Base-by-base conservation (phyloP, 2,113 vertebrate genomes). In the Ascaphus truei region DNA sequence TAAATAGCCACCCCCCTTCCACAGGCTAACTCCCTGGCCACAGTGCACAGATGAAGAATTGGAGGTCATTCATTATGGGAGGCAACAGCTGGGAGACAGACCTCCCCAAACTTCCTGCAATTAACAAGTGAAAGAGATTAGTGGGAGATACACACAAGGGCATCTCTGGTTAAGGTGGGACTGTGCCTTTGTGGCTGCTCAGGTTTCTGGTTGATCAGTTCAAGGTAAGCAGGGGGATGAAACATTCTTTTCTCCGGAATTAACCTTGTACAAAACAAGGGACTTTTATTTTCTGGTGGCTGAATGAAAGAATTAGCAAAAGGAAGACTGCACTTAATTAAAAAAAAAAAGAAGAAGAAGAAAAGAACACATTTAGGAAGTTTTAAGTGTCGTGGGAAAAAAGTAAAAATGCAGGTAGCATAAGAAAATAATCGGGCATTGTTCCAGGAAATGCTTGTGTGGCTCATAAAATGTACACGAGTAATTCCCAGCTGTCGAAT, bases 71-170 rank as follows among this genome's bases (percentile, higher is more conserved):
- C 64, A 76, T 76, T 64, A 64, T 52, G 16, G 45, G 27, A 55
- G 33, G 60, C 71, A 72, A 65, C 64, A 65, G 26, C 59, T 58
- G 50, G 36, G 52, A 43, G 66, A 52, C 23, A 41, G 66, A 69
- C 7, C 51, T 43, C 37, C n/a, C 63, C 1, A 16, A n/a, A 11
- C 37, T 72, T 75, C 76, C 77, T 78, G 66, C 5, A 22, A 77
- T 78, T 80, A 75, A 63, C 59, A 33, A 0, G 15, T 73, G 62
- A 72, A 75, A 73, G 52, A 71, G 74, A 75, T 4, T 5, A 72
- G 62, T 68, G 59, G 15, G 18, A 72, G 76, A 80, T 2, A 75
- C 25, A 64, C 47, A 23, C 53, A 30, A 29, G 68, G 71, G 62
- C 72, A 37, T 72, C 68, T 37, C 72, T 22, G 55, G 59, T 37